Conservation (phyloP, 2,113 vertebrate species). For the Epinephelus moara region DNA sequence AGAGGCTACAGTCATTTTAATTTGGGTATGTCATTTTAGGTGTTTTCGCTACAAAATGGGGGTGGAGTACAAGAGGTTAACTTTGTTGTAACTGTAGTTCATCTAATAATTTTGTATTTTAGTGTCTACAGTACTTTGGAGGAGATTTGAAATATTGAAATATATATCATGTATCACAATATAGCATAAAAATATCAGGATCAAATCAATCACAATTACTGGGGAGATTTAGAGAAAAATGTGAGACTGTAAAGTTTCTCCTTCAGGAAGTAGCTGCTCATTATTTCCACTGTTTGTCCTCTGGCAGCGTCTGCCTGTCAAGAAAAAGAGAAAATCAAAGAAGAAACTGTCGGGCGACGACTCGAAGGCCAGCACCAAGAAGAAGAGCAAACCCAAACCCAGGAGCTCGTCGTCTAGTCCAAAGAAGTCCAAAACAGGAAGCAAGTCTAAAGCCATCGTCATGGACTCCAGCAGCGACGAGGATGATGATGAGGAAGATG, state of each 20-base stretch:
- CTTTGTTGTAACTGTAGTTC: too few relatives aligned
- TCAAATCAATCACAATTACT: too few relatives aligned
- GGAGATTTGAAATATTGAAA: too few relatives aligned
- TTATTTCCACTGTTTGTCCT: not conserved
- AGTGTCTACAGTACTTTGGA: too few relatives aligned
- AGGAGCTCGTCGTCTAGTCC: constrained; percentile 83
- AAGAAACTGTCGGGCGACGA: constrained; percentile 69
- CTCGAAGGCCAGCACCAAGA: constrained; percentile 75
- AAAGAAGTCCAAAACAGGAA: constrained; percentile 86
- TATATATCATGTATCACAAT: too few relatives aligned
- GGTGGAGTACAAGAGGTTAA: too few relatives aligned
- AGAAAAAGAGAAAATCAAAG: constrained; percentile 82
- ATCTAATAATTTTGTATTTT: too few relatives aligned
- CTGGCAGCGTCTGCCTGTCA: constrained; percentile 73
- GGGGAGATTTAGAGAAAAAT: not conserved
- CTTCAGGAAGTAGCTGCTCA: too few relatives aligned
- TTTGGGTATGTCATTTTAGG: too few relatives aligned
- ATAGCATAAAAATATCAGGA: too few relatives aligned
- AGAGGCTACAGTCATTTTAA: too few relatives aligned
- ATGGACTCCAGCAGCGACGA: constrained; percentile 97
- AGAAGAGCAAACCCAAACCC: constrained; percentile 88
- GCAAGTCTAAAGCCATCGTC: constrained; percentile 94
- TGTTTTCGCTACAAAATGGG: too few relatives aligned
- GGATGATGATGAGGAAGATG: constrained; percentile 87
- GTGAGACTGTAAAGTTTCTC: not conserved